These are phyloP conservation scores for Hyles euphorbiae DNA, from an alignment of 1,140 invertebrate genomes.

Conservation along the genomic window DNA sequence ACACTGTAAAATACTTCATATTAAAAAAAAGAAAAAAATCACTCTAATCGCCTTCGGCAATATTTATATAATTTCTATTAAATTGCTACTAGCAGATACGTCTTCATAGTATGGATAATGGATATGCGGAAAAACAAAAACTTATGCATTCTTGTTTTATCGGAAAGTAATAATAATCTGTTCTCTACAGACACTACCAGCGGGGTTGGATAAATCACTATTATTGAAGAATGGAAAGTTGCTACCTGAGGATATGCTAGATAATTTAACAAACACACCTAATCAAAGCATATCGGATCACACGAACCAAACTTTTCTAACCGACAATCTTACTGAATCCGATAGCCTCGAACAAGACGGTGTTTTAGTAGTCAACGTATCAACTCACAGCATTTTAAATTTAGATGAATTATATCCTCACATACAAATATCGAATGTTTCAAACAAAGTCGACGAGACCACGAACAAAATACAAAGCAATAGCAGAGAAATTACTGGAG, in stretches of 20 bases:
- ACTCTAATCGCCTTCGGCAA: too few relatives aligned
- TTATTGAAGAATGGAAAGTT: constrained; percentile 64
- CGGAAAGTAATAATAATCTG: too few relatives aligned
- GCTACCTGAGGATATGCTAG: constrained; percentile 47
- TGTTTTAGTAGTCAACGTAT: constrained; percentile 69
- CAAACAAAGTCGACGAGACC: constrained; percentile 65
- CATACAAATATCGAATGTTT: constrained; percentile 49
- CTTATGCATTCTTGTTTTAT: too few relatives aligned
- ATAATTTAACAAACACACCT: constrained; percentile 28
- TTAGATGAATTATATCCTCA: constrained; percentile 62
- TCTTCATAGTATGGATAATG: too few relatives aligned
- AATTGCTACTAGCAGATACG: too few relatives aligned
- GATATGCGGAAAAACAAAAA: too few relatives aligned
- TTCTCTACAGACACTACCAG: constrained; percentile 42
- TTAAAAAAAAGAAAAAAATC: too few relatives aligned
- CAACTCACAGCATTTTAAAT: constrained; percentile 67
- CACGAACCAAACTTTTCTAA: constrained; percentile 36
- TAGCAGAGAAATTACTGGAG: constrained; percentile 70
- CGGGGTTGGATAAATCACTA: constrained; percentile 58
- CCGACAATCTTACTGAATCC: constrained; percentile 63
- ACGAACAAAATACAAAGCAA: constrained; percentile 74
- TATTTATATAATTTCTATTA: too few relatives aligned
- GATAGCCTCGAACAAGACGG: constrained; percentile 72
- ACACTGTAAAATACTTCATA: too few relatives aligned
- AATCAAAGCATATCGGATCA: constrained; percentile 34